phyloP scores from a whole-genome alignment of 2,888 invertebrate species.

The Alviniconcha strummeri region DNA sequence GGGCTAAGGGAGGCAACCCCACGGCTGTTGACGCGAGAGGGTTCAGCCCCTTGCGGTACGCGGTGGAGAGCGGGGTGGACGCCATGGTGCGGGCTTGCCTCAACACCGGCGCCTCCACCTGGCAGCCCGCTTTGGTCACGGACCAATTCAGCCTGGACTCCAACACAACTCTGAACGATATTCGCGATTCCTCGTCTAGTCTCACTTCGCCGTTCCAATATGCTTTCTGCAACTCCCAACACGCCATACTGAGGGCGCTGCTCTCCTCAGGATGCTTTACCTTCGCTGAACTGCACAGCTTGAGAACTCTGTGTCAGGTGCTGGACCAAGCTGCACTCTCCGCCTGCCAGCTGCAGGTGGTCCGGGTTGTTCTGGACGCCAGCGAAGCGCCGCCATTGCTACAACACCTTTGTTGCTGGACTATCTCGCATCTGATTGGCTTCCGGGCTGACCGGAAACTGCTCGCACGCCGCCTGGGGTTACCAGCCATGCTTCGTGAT shows the following conservation, averaged over 20 bases:
- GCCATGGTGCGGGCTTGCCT: slow-evolving; percentile 17
- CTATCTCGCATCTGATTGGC: slow-evolving; percentile 21
- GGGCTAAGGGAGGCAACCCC: slow-evolving; percentile 31
- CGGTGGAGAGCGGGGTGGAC: not conserved
- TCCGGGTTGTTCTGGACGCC: not conserved
- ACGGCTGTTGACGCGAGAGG: not conserved
- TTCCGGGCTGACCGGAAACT: not conserved
- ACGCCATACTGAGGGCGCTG: not conserved
- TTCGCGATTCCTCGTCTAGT: not conserved
- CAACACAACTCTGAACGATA: not conserved
- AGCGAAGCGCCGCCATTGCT: slow-evolving; percentile 1
- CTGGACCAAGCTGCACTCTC: not conserved
- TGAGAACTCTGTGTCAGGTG: not conserved
- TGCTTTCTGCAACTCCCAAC: not conserved
- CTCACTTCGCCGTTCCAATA: slow-evolving; percentile 2
- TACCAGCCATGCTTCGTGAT: slow-evolving; percentile 2
- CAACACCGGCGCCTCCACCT: not conserved
- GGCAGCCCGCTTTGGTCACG: not conserved
- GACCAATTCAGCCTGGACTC: too few species aligned
- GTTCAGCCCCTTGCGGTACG: slow-evolving; percentile 23
- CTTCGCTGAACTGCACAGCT: slow-evolving; percentile 8
- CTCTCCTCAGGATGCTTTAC: not conserved
- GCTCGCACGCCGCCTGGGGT: not conserved
- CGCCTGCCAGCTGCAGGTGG: not conserved
- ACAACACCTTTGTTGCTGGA: slow-evolving; percentile 20